These are phyloP conservation scores for Nymphicus hollandicus DNA, from an alignment of 2,113 vertebrate genomes.

Conservation along the genomic window DNA sequence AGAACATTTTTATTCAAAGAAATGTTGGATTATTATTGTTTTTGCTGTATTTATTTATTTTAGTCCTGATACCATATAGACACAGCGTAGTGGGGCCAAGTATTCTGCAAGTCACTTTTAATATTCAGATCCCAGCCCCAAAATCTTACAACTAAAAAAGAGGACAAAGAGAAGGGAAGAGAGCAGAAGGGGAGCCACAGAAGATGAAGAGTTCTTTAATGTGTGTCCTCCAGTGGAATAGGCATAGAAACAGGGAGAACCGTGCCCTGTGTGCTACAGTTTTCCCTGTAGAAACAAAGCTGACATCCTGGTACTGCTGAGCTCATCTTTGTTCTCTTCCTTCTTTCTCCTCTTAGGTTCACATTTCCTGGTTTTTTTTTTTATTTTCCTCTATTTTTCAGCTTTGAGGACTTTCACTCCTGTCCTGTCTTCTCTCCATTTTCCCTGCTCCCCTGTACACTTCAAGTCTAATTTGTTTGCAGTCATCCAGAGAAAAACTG, in stretches of 20 bases:
- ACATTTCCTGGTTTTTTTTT: neutral
- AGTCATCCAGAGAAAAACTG: neutral
- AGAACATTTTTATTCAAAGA: neutral
- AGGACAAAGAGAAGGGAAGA: neutral
- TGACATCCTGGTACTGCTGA: neutral
- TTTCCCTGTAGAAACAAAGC: neutral
- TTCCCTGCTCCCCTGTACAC: neutral
- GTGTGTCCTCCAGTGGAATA: neutral
- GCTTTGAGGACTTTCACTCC: neutral
- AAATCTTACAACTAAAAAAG: neutral
- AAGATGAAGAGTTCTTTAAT: neutral
- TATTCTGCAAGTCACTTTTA: neutral
- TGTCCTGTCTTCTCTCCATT: neutral
- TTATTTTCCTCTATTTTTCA: neutral
- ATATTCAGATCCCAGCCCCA: neutral
- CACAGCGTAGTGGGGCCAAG: neutral
- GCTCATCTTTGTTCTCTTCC: neutral
- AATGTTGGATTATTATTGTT: accelerated
- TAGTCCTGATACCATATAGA: neutral
- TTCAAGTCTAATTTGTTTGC: neutral
- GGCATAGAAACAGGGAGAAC: neutral
- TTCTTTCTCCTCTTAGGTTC: neutral
- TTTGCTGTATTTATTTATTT: neutral
- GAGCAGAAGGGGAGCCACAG: neutral
- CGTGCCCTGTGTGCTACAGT: neutral